These are phyloP conservation scores for Alosa sapidissima DNA, from an alignment of 2,797 vertebrate species.

Conservation along the genomic window DNA sequence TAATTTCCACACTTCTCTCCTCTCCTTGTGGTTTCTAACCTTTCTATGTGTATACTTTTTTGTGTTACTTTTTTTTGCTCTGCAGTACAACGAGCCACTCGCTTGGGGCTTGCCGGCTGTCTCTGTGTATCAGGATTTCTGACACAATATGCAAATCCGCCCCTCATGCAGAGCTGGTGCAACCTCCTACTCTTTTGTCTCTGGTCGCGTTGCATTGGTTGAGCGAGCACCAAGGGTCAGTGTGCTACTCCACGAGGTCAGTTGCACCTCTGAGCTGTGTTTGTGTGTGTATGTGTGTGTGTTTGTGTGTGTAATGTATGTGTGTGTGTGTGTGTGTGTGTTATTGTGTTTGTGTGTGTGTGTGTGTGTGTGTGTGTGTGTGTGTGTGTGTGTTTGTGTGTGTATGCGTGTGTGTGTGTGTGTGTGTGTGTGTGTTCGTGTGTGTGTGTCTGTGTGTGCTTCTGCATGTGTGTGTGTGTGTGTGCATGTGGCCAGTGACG, in stretches of 20 bases:
- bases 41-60: conserved; percentile 12
- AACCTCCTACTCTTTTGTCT: conserved; percentile 48
- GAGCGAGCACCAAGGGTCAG: conserved; percentile 53
- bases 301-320: background rate
- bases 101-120: conserved; percentile 58
- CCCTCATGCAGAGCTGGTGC: conserved; percentile 27
- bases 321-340: background rate
- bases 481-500: conserved; percentile 31
- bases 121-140: conserved; percentile 65
- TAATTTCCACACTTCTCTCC: conserved; percentile 74
- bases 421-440: background rate
- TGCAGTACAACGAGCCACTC: conserved; percentile 53
- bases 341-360: background rate
- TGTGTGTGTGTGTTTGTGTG: background rate
- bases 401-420: background rate
- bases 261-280: conserved; percentile 30
- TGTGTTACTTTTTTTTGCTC: conserved; percentile 62
- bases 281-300: background rate
- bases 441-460: background rate
- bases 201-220: conserved; percentile 49
- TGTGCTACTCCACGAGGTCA: conserved; percentile 52
- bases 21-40: conserved; percentile 60
- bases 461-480: background rate
- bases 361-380: conserved; percentile 1
- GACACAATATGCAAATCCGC: conserved; percentile 58